Evolutionary conservation across 2,113 vertebrate species (phyloP).

Genomic region (Campylorhamphus procurvoides): DNA sequence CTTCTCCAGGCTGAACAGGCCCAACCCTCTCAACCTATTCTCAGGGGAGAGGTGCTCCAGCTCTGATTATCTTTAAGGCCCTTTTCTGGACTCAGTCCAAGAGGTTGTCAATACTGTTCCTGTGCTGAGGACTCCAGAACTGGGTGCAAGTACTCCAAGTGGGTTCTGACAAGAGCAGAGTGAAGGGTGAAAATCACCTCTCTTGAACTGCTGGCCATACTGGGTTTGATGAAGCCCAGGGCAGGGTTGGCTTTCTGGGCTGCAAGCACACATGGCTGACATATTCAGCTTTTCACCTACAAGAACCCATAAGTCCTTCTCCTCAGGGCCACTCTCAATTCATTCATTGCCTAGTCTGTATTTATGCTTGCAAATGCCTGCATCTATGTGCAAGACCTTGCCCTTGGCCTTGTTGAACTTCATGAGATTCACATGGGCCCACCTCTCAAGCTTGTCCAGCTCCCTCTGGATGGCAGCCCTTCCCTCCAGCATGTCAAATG

Average conservation of each 20-base stretch:
- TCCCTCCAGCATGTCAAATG: neutral
- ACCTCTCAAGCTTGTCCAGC: neutral
- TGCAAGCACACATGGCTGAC: neutral
- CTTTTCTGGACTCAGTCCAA: neutral
- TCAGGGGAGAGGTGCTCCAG: neutral
- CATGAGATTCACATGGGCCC: neutral
- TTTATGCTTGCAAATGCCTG: neutral
- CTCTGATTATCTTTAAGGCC: neutral
- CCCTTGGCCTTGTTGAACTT: neutral
- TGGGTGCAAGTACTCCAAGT: neutral
- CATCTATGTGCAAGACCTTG: neutral
- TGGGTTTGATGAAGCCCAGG: neutral
- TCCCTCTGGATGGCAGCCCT: neutral
- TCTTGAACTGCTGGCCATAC: neutral
- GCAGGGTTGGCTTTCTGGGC: neutral
- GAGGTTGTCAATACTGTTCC: fast-evolving
- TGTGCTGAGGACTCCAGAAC: neutral
- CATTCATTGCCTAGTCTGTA: neutral
- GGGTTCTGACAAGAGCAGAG: neutral
- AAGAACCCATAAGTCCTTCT: neutral
- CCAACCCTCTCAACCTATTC: neutral
- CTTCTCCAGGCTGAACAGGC: neutral
- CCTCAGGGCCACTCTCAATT: neutral
- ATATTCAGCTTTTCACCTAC: neutral
- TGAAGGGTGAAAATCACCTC: neutral